Evolutionary conservation across 2,888 invertebrate species (phyloP).

Genomic region (Andrena camellia): DNA sequence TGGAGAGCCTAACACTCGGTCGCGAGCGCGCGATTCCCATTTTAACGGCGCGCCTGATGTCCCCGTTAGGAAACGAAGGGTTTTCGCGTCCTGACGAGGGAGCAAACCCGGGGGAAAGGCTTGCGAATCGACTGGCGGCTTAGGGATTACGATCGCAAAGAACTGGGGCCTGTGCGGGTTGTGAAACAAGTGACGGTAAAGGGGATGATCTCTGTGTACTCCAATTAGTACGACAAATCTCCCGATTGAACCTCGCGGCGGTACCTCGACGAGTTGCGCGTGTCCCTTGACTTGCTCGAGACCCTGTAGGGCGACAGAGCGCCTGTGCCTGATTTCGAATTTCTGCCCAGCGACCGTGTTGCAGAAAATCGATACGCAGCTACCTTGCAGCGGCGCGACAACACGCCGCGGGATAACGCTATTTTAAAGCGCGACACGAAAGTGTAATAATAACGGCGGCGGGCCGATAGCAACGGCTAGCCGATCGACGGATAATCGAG

Average conservation of each 20-base stretch:
- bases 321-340: slow-evolving; percentile 44
- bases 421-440: slow-evolving; percentile 59
- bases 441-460: slow-evolving; percentile 54
- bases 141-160: not conserved
- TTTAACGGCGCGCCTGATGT: slow-evolving; percentile 25
- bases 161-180: not conserved
- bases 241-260: not conserved
- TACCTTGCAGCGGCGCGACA: slow-evolving; percentile 15
- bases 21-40: slow-evolving; percentile 37
- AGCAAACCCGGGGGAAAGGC: not conserved
- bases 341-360: slow-evolving; percentile 49
- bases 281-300: not conserved
- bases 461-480: not conserved
- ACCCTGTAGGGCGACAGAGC: not conserved
- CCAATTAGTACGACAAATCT: not conserved
- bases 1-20: slow-evolving; percentile 36
- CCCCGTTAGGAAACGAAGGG: slow-evolving; percentile 40
- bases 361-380: slow-evolving; percentile 54
- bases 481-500: slow-evolving; percentile 29
- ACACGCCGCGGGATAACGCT: slow-evolving; percentile 45
- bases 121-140: not conserved
- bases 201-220: too few relatives aligned
- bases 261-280: not conserved
- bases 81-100: not conserved
- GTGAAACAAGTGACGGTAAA: not conserved